Evolutionary conservation across 2,888 invertebrate species (phyloP).

Genomic region (Cephus pygmeus): DNA sequence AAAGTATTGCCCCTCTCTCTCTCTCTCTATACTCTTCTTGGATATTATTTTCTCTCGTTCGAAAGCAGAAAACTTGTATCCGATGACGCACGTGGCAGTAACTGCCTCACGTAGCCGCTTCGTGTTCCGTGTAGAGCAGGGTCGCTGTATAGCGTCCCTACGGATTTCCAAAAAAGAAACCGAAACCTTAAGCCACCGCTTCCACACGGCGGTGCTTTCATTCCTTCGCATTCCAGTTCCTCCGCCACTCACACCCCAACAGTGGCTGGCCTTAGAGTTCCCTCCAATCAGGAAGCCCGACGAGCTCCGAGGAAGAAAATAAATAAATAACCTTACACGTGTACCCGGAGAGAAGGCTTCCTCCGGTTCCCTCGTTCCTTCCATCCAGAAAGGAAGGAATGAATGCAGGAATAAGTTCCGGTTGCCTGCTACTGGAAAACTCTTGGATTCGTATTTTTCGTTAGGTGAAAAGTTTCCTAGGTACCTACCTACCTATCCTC

Average conservation of each 20-base stretch:
- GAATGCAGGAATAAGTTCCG: neutral
- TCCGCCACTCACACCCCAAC: neutral
- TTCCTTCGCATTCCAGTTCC: slow-evolving; percentile 9
- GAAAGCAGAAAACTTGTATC: slow-evolving; percentile 22
- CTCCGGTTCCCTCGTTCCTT: neutral
- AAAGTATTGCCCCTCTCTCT: neutral
- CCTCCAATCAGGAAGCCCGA: neutral
- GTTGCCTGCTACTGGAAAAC: neutral
- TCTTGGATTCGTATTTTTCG: neutral
- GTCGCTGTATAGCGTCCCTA: slow-evolving; percentile 13
- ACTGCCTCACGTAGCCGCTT: slow-evolving; percentile 21
- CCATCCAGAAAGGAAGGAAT: neutral
- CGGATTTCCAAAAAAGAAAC: slow-evolving; percentile 13
- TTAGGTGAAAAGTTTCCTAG: slow-evolving; percentile 3
- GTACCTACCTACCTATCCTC: neutral
- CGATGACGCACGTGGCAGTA: slow-evolving; percentile 29
- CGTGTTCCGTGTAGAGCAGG: slow-evolving; percentile 8
- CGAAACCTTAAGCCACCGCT: slow-evolving; percentile 12
- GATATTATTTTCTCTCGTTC: slow-evolving; percentile 18
- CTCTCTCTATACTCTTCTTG: slow-evolving; percentile 6
- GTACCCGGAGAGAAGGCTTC: neutral
- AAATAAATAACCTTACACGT: neutral
- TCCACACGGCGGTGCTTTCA: slow-evolving; percentile 7
- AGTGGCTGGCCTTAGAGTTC: neutral
- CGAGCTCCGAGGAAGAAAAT: neutral